Base-by-base conservation (phyloP, 1,140 invertebrate genomes). In the Scaptodrosophila lebanonensis region DNA sequence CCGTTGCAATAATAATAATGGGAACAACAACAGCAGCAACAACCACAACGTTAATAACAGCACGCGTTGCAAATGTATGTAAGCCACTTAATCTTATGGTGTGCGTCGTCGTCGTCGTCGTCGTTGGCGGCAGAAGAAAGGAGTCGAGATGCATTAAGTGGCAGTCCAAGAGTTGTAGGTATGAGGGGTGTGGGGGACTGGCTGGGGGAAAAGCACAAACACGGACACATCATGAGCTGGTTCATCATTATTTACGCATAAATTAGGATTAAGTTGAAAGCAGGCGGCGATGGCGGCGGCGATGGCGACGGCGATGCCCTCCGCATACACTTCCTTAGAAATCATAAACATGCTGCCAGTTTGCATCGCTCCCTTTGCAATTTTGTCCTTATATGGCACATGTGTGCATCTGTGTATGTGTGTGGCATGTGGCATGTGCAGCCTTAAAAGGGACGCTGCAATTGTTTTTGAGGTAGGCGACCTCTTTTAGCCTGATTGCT, bases 221-320 rank as follows among this genome's bases (percentile, higher is more conserved):
- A 36, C 22, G 39, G 32, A 39, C 45, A 39, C 52, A 48, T 60
- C 67, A 54, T 47, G 43, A 32, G 44, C 52, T 56, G 48, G 52
- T 53, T 73, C 71, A 84, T 84, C 82, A 84, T 84, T 84, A 83
- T 69, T 82, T 70, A 50, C 54, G 71, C 82, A 84, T 84, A 84
- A 84, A 70, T 84, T 77, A 59, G 75, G 82, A 84, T 84, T 84
- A 84, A 44, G 29, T 22, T 52, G 35, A n/a, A 16, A n/a, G 16
- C 11, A 6, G 13, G 35, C 13, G 1, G 30, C 22, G 8, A 25
- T 3, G 12, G 20, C 8, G 11, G 12, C 5, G 11, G 6, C 20
- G 17, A 11, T 27, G 39, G 32, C 32, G 20, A 39, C 8, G 18
- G 16, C 9, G 44, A 15, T 7, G 2, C 13, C 11, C 43, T 27